A percentile compares a stretch with the other conserved stretches of the same genome.
These are phyloP conservation scores for Abramis brama DNA, from an alignment of 2,113 vertebrate genomes.

Conservation along the genomic window DNA sequence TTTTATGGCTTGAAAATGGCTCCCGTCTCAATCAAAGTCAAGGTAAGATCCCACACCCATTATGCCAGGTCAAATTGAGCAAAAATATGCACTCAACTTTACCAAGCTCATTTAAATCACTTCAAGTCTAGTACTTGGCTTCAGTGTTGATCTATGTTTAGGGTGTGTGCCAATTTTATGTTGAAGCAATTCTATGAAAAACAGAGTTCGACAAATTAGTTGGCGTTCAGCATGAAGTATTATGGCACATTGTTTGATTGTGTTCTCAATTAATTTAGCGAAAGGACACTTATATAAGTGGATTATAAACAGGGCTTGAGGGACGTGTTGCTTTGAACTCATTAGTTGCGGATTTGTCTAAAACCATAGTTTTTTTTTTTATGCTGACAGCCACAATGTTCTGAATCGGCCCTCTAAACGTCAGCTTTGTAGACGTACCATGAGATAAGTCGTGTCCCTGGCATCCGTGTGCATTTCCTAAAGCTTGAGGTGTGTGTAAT, in stretches of 20 bases:
- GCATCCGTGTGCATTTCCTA: background rate
- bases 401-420: constrained; percentile 10
- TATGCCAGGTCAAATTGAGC: background rate
- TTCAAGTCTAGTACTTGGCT: background rate
- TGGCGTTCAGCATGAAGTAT: background rate
- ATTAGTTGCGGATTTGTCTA: constrained; percentile 54
- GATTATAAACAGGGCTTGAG: constrained; percentile 30
- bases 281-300: constrained; percentile 47
- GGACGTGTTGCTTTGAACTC: constrained; percentile 33
- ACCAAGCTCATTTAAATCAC: background rate
- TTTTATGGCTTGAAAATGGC: background rate
- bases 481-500: constrained; percentile 8
- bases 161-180: background rate
- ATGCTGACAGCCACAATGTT: constrained; percentile 27
- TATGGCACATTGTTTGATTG: constrained; percentile 10
- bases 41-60: background rate
- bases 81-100: background rate
- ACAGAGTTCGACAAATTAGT: background rate
- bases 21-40: background rate
- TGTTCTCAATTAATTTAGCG: constrained; percentile 68
- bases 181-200: background rate
- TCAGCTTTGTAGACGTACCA: constrained; percentile 23
- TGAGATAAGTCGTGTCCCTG: constrained; percentile 26
- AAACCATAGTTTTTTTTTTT: constrained; percentile 35
- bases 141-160: background rate